Base-by-base conservation (phyloP, 2,888 invertebrate genomes). In the Pocota personata region DNA sequence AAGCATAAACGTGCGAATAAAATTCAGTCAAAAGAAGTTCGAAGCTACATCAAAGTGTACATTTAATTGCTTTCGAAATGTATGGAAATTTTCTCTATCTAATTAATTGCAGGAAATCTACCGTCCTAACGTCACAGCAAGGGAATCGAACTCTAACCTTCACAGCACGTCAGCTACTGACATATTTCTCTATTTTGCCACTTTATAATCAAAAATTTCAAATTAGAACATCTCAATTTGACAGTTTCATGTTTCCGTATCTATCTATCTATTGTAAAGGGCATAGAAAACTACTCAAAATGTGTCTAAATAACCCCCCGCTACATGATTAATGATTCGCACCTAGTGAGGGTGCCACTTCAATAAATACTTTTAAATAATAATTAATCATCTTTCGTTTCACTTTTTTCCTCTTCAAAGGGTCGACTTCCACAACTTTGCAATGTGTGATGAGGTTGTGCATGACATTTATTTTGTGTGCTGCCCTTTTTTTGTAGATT, bases 271-370 rank as follows among this genome's bases (percentile, higher is more conserved):
- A n/a, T n/a, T n/a, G n/a, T 5, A 71, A 64, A 66, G 55, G 60
- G 37, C 62, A 62, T 21, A 4, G 3, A 66, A 60, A 67, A 75
- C 40, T 62, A 40, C 62, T 62, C 55, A 37, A 14, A 76, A n/a
- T 60, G 30, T 48, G 60, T 43, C 60, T 46, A 55, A 48, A 75
- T 14, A 8, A 7, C 62, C 67, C 40, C 57, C 73, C 46, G 46
- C 62, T 30, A 32, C 16, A 72, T 84, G 84, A 84, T 84, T 80
- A 80, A 84, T 84, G 84, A 76, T 48, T 79, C 50, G 27, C 73
- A 73, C 78, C 75, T 73, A 57, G 24, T 27, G 55, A 80, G 40
- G 73, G 40, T 40, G 75, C 57, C 30, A 52, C 46, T 46, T 55
- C 19, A 69, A 27, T 64, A n/a, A 60, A 60, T 67, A 80, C 69